phyloP scores from a whole-genome alignment of 2,888 invertebrate genomes.

The Pristionchus exspectatus region DNA sequence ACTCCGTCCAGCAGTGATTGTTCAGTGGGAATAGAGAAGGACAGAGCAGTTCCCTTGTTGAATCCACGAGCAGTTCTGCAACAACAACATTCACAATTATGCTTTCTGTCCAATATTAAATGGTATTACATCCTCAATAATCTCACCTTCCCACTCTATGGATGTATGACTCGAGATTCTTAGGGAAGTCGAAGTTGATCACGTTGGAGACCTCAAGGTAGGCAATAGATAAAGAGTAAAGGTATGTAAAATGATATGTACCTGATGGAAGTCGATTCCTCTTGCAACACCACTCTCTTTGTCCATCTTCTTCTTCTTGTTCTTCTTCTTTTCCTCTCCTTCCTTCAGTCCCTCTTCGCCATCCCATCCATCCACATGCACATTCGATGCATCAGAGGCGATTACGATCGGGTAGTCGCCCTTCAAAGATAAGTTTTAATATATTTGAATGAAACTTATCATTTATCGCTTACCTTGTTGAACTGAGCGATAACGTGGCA shows the following conservation, averaged over 20 bases:
- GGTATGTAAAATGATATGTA: conserved; percentile 80
- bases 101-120: no score
- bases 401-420: conserved; percentile 84
- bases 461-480: conserved; percentile 89
- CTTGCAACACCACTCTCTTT: conserved; percentile 94
- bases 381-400: conserved; percentile 93
- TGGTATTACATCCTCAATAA: background rate
- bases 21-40: conserved; percentile 74
- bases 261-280: conserved; percentile 98
- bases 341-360: conserved; percentile 59
- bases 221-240: background rate
- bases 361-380: conserved; percentile 79
- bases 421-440: background rate
- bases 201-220: conserved; percentile 94
- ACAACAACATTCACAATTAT: conserved; percentile 55
- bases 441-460: background rate
- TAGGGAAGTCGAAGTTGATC: conserved; percentile 98
- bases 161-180: conserved; percentile 91
- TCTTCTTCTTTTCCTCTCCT: conserved; percentile 57
- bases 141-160: conserved; percentile 90
- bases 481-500: conserved; percentile 96
- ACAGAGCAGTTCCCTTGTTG: conserved; percentile 79
- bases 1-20: conserved; percentile 65
- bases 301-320: conserved; percentile 66
- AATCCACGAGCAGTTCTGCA: conserved; percentile 82